Base-by-base conservation (phyloP, 2,888 invertebrate species). In the Drosophila neotestacea region DNA sequence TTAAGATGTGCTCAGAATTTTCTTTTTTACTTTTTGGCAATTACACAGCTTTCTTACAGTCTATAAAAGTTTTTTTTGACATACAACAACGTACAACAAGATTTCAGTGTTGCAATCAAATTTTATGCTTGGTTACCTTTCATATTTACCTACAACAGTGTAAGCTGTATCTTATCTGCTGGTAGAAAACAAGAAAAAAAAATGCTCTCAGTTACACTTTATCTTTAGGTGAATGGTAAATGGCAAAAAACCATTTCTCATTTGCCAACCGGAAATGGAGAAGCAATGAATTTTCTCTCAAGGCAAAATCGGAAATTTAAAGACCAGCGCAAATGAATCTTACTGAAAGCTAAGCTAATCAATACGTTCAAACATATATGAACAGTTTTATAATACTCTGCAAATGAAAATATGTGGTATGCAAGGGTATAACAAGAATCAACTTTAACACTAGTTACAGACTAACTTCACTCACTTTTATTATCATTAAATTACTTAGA, bases 241-340 rank as follows among this genome's bases (percentile, higher is more conserved):
- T 22, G 10, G 6, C 4, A n/a, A 54, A 54, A 54, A 54, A 41
- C 7, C 39, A 44, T 32, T 44, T 27, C 38, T 16, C 13, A 28
- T 30, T 66, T 54, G 6, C 10, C 9, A 10, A 47, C 10, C 28
- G 52, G 34, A 54, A 36, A 28, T 36, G 32, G 10, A 34, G 46
- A 44, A 30, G 27, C n/a, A 66, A 52, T 63, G 32, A 36, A 52
- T n/a, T 48, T 11, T 16, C 11, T 27, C 6, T 36, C 16, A 28
- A 41, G 34, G 27, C 16, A 39, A 27, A 28, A 42, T 10, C 27
- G 56, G 44, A 56, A 56, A 46, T 47, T 58, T 16, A 46, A 58
- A 28, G 44, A 28, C 5, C 10, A 28, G 36, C 28, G 36, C 28
- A 36, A 46, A 46, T 36, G 10, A 10, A 54, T 2, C 6, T 16